Evolutionary conservation across 35 echinoderm and acorn worm species (phyloP).

Genomic region (Apostichopus japonicus): DNA sequence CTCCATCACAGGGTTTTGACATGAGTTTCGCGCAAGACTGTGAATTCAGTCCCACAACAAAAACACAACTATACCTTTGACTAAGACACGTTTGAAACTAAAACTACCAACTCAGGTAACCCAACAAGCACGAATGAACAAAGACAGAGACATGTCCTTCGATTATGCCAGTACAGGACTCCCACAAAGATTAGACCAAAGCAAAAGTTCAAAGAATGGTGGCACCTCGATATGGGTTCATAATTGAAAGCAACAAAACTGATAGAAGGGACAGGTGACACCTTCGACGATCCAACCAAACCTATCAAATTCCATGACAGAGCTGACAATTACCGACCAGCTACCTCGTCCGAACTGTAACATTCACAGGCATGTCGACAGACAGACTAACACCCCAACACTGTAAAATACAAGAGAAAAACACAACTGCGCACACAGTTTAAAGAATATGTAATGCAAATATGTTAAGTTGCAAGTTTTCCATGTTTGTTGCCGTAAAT

Average conservation of each 20-base stretch:
- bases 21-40: constrained; percentile 60
- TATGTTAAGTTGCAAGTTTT: too few species aligned
- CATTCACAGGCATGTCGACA: not conserved
- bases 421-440: too few species aligned
- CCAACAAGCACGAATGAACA: not conserved
- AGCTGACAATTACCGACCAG: too few species aligned
- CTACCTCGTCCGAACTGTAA: not conserved
- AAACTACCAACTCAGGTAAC: constrained; percentile 16
- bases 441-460: too few species aligned
- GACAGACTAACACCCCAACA: not conserved
- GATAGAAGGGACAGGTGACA: constrained; percentile 48
- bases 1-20: constrained; percentile 41
- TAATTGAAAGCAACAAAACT: constrained; percentile 22
- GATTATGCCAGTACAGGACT: constrained; percentile 1
- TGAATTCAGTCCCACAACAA: constrained; percentile 49
- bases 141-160: constrained; percentile 16
- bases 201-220: constrained; percentile 12
- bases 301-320: not conserved
- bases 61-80: constrained; percentile 52
- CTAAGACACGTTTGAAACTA: constrained; percentile 51
- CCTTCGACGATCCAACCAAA: constrained; percentile 54
- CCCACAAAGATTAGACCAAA: constrained; percentile 26
- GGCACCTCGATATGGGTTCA: constrained; percentile 5
- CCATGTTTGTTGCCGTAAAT: too few species aligned
- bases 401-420: not conserved